These are phyloP conservation scores for Pseudopipra pipra DNA, from an alignment of 2,113 vertebrate species.

Conservation along the genomic window DNA sequence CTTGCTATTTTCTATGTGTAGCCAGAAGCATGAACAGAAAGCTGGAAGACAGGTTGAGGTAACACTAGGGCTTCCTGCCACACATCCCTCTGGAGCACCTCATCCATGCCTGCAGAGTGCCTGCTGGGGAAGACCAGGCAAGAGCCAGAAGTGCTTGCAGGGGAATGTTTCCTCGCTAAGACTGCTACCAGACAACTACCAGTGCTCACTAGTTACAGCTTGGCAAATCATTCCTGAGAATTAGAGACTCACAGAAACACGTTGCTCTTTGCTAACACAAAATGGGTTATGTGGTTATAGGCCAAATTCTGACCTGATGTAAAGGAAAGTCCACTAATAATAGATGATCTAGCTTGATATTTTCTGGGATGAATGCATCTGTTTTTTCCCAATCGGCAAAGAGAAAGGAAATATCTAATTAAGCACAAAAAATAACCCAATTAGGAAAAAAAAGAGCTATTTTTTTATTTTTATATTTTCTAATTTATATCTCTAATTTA, in stretches of 20 bases:
- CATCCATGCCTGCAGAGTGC: accelerated
- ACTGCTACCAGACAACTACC: neutral
- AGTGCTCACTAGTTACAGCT: neutral
- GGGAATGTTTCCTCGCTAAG: neutral
- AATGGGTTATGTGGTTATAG: neutral
- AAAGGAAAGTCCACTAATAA: neutral
- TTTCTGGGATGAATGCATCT: neutral
- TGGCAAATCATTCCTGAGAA: neutral
- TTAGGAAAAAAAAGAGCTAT: neutral
- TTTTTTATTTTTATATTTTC: neutral
- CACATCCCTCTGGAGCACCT: accelerated
- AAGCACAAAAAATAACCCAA: neutral
- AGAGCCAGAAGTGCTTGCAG: neutral
- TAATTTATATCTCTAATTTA: neutral
- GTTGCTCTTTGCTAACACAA: neutral
- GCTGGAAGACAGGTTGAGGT: neutral
- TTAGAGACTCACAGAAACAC: neutral
- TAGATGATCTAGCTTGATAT: neutral
- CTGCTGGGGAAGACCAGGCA: neutral
- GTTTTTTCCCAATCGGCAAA: neutral
- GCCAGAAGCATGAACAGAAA: neutral
- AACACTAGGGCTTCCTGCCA: neutral
- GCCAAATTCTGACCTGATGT: neutral
- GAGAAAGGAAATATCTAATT: neutral
- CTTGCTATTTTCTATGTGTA: neutral